phyloP scores from a whole-genome alignment of 1,140 invertebrate genomes.

The Drosophila seguyi region DNA sequence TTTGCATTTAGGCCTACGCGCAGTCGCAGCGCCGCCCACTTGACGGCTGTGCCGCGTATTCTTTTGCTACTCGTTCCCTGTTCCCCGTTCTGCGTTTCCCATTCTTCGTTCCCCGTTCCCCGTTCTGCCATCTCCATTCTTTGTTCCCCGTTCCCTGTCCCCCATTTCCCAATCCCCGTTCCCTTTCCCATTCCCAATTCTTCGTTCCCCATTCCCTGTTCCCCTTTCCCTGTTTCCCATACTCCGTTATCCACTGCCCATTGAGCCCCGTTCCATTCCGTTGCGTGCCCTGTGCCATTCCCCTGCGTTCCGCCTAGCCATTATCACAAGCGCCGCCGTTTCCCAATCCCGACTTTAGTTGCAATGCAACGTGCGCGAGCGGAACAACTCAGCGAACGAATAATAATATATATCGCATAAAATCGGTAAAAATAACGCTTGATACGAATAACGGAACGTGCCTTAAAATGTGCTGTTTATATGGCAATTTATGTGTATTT shows the following conservation, averaged over 20 bases:
- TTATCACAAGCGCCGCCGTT: slow-evolving; percentile 19
- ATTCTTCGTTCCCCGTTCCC: not conserved
- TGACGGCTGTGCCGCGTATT: slow-evolving; percentile 27
- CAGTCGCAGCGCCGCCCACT: slow-evolving; percentile 47
- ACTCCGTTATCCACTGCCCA: not conserved
- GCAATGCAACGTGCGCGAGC: slow-evolving; percentile 9
- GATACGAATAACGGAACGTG: slow-evolving; percentile 36
- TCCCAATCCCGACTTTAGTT: slow-evolving; percentile 30
- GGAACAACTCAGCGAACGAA: no score
- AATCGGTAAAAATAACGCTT: slow-evolving; percentile 7
- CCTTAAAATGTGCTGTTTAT: slow-evolving; percentile 30
- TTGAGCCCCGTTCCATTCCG: slow-evolving; percentile 8
- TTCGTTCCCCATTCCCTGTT: no score
- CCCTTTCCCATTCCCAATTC: no score
- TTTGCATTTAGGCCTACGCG: slow-evolving; percentile 54
- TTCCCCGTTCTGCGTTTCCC: not conserved
- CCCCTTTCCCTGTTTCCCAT: no score
- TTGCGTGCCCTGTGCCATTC: slow-evolving; percentile 16
- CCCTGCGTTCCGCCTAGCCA: not conserved
- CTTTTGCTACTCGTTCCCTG: slow-evolving; percentile 2
- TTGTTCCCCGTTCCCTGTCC: not conserved
- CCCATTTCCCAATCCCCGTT: no score
- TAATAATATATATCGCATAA: not conserved
- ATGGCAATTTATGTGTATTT: slow-evolving; percentile 25
- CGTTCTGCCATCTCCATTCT: not conserved